A percentile compares a stretch with the other conserved stretches of the same genome.
phyloP scores from a whole-genome alignment of 1,140 invertebrate genomes.

The Hylaeus anthracinus region DNA sequence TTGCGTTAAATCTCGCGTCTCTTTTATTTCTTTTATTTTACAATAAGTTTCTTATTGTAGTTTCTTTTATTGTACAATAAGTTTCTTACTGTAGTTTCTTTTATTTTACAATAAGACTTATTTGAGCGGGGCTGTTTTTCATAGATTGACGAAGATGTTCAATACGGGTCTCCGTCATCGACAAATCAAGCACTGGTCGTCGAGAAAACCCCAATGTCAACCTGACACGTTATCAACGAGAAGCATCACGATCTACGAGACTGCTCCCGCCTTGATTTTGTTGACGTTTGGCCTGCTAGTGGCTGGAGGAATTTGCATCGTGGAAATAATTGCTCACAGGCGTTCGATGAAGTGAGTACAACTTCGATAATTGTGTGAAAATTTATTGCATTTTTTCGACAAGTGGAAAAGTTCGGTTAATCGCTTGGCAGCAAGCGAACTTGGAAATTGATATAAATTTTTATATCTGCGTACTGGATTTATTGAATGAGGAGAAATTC shows the following conservation, averaged over 20 bases:
- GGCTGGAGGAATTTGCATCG: conserved; percentile 48
- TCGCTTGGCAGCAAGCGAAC: too few species aligned
- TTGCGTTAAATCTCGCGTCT: neutral
- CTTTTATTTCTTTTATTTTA: neutral
- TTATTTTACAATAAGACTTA: neutral
- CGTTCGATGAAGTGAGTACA: conserved; percentile 37
- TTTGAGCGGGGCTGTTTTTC: neutral
- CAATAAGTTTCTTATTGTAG: too few species aligned
- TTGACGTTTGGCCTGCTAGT: conserved; percentile 47
- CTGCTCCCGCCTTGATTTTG: conserved; percentile 63
- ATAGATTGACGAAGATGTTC: conserved; percentile 60
- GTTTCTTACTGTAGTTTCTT: neutral
- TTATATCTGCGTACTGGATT: too few species aligned
- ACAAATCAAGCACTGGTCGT: conserved; percentile 64
- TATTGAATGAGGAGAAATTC: too few species aligned
- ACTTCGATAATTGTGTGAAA: neutral
- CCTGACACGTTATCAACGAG: conserved; percentile 57
- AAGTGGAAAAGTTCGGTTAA: too few species aligned
- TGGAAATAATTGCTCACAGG: conserved; percentile 52
- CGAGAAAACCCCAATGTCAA: conserved; percentile 65
- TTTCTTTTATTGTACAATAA: too few species aligned
- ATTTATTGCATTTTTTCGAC: too few species aligned
- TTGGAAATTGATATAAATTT: too few species aligned
- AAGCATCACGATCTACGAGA: conserved; percentile 64
- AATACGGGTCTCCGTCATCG: conserved; percentile 60